Evolutionary conservation across 2,113 vertebrate genomes (phyloP).

Genomic region (Myrmecobius fasciatus): DNA sequence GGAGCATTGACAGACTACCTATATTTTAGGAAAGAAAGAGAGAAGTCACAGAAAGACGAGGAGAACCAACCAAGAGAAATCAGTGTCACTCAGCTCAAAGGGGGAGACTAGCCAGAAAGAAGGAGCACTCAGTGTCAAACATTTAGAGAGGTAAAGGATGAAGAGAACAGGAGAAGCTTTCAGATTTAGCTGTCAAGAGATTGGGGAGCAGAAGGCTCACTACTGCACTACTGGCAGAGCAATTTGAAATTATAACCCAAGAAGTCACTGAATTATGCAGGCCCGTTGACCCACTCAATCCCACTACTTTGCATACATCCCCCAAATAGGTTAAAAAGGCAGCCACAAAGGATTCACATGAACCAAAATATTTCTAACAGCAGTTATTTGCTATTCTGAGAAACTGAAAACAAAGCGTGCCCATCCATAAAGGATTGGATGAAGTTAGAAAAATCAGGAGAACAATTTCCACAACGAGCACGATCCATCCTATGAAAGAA

Average conservation of each 20-base stretch:
- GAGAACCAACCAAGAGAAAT: background rate
- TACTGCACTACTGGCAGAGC: background rate
- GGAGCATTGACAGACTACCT: background rate
- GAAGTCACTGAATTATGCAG: background rate
- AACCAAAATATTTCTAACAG: background rate
- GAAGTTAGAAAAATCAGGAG: background rate
- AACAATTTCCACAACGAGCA: background rate
- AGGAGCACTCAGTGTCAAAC: background rate
- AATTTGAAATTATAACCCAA: background rate
- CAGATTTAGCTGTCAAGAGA: background rate
- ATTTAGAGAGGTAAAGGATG: background rate
- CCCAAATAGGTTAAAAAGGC: background rate
- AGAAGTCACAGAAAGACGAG: background rate
- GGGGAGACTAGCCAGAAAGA: background rate
- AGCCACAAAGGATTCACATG: background rate
- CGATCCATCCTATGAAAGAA: background rate
- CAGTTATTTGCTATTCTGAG: background rate
- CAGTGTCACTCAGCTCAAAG: background rate
- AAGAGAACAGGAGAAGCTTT: background rate
- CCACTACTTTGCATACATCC: background rate
- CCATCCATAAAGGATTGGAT: background rate
- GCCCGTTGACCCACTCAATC: background rate
- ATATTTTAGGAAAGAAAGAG: background rate
- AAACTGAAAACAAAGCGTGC: background rate
- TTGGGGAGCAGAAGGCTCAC: background rate